Base-by-base conservation (phyloP, 2,113 vertebrate genomes). In the Taurulus bubalis region DNA sequence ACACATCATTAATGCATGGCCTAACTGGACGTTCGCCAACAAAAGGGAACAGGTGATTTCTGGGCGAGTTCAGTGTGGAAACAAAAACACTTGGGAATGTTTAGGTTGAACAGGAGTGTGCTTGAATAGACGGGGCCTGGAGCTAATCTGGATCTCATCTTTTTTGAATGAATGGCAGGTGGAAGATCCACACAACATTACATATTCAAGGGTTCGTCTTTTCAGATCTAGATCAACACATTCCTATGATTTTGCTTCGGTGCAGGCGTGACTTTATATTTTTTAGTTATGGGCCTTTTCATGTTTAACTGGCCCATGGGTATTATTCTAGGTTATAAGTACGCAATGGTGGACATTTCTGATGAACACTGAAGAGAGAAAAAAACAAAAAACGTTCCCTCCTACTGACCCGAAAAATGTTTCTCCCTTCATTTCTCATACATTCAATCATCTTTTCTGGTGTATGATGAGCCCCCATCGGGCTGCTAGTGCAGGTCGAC, bases 101-200 rank as follows among this genome's bases (percentile, higher is more conserved):
- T 56, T 51, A 55, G 34, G 6, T 36, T 73, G 45, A 76, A 80
- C 71, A 78, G 56, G 79, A 65, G 58, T 42, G n/a, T 47, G 68
- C 68, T 73, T 90, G 74, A 87, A 87, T 4, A 79, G 40, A 67
- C 3, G 53, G 15, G 14, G 73, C 68, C 77, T 83, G 42, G 38
- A 79, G 71, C 79, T 80, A 77, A 65, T 56, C 20, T 75, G 32
- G 58, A 59, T 79, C 10, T 59, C 47, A 45, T 73, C 12, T 26
- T 38, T 38, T 45, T 45, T 40, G 22, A 75, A 59, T n/a, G 71
- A 15, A 11, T 56, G 60, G 84, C 22, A 53, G 56, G 51, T 53
- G 18, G n/a, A 15, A 72, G 49, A 36, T 40, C 71, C 3, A 49
- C 10, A 45, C 22, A 42, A 66, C 26, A 34, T 45, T 66, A 63